phyloP scores from a whole-genome alignment of 2,888 invertebrate genomes.

The Drosophila leonis region DNA sequence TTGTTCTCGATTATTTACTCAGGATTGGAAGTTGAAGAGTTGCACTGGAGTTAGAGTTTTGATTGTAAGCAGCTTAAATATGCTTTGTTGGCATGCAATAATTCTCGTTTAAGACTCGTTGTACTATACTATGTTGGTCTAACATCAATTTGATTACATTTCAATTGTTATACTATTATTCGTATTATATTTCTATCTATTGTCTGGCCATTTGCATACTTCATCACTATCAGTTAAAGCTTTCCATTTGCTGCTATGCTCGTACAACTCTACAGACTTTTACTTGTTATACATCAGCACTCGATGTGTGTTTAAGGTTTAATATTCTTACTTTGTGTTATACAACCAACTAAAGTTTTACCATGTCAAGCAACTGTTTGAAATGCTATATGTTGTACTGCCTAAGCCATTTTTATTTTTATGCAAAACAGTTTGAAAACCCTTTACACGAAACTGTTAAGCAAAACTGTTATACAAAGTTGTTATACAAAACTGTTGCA shows the following conservation, averaged over 20 bases:
- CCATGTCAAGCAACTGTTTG: background rate
- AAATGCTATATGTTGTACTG: background rate
- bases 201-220: background rate
- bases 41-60: background rate
- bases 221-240: background rate
- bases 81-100: background rate
- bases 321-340: background rate
- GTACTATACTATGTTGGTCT: background rate
- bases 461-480: background rate
- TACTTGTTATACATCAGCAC: background rate
- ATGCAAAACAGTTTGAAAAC: too few relatives aligned
- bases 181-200: background rate
- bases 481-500: background rate
- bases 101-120: background rate
- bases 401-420: background rate
- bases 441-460: too few relatives aligned
- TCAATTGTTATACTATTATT: background rate
- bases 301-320: too few relatives aligned
- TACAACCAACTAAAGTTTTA: background rate
- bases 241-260: background rate
- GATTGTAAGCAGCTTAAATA: conserved; percentile 1
- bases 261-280: background rate
- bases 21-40: background rate
- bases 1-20: background rate
- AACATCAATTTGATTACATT: background rate